A percentile compares a stretch with the other conserved stretches of the same genome.
Conservation (phyloP, 1,140 invertebrate species). For the Probaryconus sp. region DNA sequence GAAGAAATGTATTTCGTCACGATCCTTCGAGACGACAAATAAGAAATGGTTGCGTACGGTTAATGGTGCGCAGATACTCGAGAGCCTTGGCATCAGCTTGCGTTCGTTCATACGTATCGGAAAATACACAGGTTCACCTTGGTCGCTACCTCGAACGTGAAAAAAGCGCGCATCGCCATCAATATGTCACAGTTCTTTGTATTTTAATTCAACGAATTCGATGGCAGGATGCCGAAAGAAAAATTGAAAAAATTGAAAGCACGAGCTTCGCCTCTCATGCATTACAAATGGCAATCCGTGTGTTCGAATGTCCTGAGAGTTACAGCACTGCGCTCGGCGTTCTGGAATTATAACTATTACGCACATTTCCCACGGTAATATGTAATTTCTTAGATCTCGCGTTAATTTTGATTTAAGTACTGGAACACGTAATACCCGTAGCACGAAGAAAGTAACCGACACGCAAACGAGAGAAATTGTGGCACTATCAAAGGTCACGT, state of each 20-base stretch:
- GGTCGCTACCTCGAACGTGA: conserved; percentile 23
- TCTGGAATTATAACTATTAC: not conserved
- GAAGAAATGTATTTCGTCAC: conserved; percentile 42
- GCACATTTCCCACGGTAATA: not conserved
- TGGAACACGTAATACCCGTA: conserved; percentile 7
- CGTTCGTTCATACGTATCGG: conserved; percentile 10
- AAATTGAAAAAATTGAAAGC: too few relatives aligned
- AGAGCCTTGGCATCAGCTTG: conserved; percentile 45
- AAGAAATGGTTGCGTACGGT: conserved; percentile 35
- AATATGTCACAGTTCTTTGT: conserved; percentile 17
- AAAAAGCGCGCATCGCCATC: conserved; percentile 26
- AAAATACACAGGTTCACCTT: conserved; percentile 54
- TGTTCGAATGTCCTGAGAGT: too few relatives aligned
- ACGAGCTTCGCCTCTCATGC: too few relatives aligned
- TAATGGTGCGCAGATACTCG: conserved; percentile 14
- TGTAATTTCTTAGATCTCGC: conserved; percentile 8
- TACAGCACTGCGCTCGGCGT: too few relatives aligned
- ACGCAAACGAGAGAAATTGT: conserved; percentile 32
- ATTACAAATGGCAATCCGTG: too few relatives aligned
- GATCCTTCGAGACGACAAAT: conserved; percentile 52
- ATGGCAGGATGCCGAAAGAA: not conserved
- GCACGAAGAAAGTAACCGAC: conserved; percentile 16
- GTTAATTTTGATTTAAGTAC: conserved; percentile 19
- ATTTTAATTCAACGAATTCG: conserved; percentile 2
- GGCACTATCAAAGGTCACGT: conserved; percentile 18